Evolutionary conservation across 2,113 vertebrate species (phyloP).

Genomic region (Fulmarus glacialis): DNA sequence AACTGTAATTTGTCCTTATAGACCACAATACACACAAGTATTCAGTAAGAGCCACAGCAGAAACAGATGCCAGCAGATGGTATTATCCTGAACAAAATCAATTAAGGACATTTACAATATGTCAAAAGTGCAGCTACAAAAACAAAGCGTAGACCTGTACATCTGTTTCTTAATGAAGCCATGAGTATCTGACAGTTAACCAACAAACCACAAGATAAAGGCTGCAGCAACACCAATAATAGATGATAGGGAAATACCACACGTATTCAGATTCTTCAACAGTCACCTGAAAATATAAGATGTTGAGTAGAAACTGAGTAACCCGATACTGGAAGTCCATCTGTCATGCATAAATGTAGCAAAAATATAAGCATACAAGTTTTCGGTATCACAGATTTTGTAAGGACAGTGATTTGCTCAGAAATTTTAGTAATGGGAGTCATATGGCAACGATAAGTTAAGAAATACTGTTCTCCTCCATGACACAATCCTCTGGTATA

Average conservation of each 20-base stretch:
- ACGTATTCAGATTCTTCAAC: neutral
- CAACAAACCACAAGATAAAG: constrained; percentile 40
- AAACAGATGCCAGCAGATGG: constrained; percentile 48
- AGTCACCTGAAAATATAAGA: constrained; percentile 11
- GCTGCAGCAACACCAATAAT: neutral
- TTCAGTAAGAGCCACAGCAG: constrained; percentile 4
- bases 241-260: neutral
- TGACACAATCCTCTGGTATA: neutral
- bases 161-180: constrained; percentile 58
- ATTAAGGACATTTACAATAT: constrained; percentile 36
- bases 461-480: neutral
- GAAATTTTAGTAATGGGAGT: neutral
- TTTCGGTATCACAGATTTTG: neutral
- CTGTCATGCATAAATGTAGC: neutral
- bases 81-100: constrained; percentile 45
- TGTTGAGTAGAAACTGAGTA: neutral
- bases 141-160: constrained; percentile 45
- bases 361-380: neutral
- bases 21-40: neutral
- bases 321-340: neutral
- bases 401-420: neutral
- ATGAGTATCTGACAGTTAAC: constrained; percentile 11
- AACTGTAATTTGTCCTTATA: neutral
- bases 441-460: neutral
- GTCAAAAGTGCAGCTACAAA: constrained; percentile 26